Conservation (phyloP, 2,797 vertebrate genomes). For the Prionace glauca region DNA sequence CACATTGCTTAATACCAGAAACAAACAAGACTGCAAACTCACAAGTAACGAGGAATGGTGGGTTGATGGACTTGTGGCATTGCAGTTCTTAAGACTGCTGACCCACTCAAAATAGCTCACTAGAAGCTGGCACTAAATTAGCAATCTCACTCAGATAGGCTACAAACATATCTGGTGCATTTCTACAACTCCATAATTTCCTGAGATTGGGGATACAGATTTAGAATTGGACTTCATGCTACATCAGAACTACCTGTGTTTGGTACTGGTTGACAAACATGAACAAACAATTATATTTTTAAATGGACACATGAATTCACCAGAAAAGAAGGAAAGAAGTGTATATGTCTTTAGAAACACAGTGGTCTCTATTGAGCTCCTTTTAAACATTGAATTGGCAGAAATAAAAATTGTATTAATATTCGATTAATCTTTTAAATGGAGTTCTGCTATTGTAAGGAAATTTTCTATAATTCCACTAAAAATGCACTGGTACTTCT, state of each 20-base stretch:
- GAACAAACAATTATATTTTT: not conserved
- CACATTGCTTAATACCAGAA: not conserved
- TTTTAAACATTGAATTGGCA: constrained; percentile 9
- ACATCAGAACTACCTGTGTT: not conserved
- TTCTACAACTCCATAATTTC: not conserved
- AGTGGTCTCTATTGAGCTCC: not conserved
- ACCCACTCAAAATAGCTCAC: not conserved
- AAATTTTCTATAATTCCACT: not conserved
- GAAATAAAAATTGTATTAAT: not conserved
- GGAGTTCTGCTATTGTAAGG: not conserved
- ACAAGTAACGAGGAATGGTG: not conserved
- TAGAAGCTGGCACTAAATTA: not conserved
- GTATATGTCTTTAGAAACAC: not conserved
- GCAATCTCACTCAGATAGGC: not conserved
- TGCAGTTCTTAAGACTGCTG: not conserved
- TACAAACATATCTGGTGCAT: not conserved
- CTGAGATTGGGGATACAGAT: not conserved
- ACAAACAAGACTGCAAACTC: not conserved
- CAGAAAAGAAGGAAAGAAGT: not conserved
- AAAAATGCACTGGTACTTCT: not conserved
- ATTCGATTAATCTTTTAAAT: not conserved
- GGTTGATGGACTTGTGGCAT: not conserved
- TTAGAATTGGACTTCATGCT: not conserved
- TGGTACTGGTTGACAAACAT: not conserved
- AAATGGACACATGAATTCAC: not conserved